Evolutionary conservation across 2,113 vertebrate genomes (phyloP), one percentile per base, ranked within the genome.

Genomic region (Symphodus melops): DNA sequence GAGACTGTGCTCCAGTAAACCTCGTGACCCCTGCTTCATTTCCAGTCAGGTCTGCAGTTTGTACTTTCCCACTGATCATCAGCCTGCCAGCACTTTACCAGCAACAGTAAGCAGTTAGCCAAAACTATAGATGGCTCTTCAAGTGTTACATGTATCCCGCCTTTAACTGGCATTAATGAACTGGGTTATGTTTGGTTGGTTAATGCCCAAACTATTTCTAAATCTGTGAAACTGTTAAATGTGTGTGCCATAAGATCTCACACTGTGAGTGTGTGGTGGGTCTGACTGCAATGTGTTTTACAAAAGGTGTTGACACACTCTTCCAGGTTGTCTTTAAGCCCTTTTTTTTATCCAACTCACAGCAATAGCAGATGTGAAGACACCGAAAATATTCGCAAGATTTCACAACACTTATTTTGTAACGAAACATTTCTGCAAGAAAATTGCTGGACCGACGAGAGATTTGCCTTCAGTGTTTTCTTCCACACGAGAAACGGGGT

Each of bases 31-130:
- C 49, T 8, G 60, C 63, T 17, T 65, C 37, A 23, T 57, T 81
- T 83, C 81, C 66, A 74, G 49, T 67, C 19, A 44, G 7, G 19
- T 70, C 60, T 46, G 19, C 5, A 44, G 59, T 37, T 48, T 78
- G 54, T 23, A 25, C 71, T 72, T 77, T 76, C 42, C 71, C 53
- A 66, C 17, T 61, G 55, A 68, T 41, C 17, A 16, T 62, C 53
- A 75, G 64, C 8, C 17, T 28, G 14, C 54, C 55, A 42, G 49
- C 11, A 48, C 39, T 33, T 46, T 36, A 20, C 17, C 36, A 65
- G 25, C 56, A 69, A 53, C 55, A 68, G 53, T 13, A 60, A 55
- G 19, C 44, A 58, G 65, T 12, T 21, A n/a, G 46, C 74, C 48
- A 42, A 33, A 64, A 49, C 21, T 63, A 25, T 37, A 51, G 46